Evolutionary conservation across 1,140 invertebrate genomes (phyloP).

Genomic region (Tyrophagus putrescentiae): DNA sequence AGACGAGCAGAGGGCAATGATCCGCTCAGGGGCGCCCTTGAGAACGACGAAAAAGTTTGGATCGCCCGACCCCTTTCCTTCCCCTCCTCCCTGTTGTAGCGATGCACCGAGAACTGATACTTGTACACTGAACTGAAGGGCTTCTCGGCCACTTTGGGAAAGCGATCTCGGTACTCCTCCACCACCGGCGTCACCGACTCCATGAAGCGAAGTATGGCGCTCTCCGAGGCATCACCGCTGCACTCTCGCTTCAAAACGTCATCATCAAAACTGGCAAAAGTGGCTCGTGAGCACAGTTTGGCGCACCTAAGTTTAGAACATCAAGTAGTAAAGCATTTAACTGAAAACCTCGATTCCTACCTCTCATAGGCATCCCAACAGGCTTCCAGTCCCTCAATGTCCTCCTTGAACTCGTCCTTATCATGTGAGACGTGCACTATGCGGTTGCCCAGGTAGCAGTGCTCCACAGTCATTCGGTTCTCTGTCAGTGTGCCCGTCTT

Average conservation of each 20-base stretch:
- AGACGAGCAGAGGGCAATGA: conserved; percentile 54
- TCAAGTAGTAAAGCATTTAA: not conserved
- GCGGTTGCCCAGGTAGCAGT: conserved; percentile 95
- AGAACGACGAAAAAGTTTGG: conserved; percentile 25
- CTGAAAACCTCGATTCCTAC: not conserved
- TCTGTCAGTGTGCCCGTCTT: conserved; percentile 91
- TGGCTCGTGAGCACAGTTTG: conserved; percentile 5
- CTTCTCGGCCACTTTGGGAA: conserved; percentile 31
- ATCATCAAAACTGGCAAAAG: not conserved
- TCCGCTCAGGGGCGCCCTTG: conserved; percentile 31
- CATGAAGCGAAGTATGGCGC: conserved; percentile 30
- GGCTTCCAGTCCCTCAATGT: not conserved
- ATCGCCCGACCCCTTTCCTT: not conserved
- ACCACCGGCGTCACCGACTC: conserved; percentile 27
- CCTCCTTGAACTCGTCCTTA: not conserved
- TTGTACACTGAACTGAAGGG: conserved; percentile 29
- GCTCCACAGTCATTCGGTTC: conserved; percentile 89
- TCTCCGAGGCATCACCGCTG: conserved; percentile 31
- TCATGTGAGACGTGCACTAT: conserved; percentile 37
- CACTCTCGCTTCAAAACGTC: conserved; percentile 10
- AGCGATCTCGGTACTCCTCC: conserved; percentile 23
- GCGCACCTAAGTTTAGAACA: not conserved
- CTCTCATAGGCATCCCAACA: conserved; percentile 5
- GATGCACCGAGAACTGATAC: conserved; percentile 9
- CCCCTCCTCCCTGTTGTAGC: not conserved